Conservation (phyloP, 2,797 vertebrate genomes). For the Babyrousa celebensis region DNA sequence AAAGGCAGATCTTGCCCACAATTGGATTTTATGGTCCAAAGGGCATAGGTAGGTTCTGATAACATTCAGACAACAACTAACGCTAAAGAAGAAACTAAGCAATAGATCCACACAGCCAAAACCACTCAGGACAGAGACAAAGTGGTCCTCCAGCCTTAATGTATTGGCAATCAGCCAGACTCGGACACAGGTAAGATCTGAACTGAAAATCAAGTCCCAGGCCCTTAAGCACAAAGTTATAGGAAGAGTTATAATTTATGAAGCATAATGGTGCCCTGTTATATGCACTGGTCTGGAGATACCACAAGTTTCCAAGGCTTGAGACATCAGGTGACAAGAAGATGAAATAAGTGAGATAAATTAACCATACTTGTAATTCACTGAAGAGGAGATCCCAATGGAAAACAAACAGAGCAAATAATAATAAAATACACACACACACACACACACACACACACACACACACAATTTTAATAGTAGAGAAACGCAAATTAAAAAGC, state of each 20-base stretch:
- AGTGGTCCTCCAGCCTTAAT: background rate
- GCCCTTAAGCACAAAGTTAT: background rate
- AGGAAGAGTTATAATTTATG: background rate
- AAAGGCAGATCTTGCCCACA: background rate
- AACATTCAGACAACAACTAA: background rate
- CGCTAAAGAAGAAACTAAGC: background rate
- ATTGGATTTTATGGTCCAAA: background rate
- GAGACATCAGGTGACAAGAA: background rate
- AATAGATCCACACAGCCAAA: background rate
- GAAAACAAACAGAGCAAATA: background rate
- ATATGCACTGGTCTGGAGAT: background rate
- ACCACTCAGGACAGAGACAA: background rate
- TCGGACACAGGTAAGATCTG: background rate
- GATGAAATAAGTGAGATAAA: background rate
- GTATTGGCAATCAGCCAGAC: background rate
- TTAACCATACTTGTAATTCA: background rate
- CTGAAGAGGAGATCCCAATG: background rate
- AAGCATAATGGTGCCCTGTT: background rate
- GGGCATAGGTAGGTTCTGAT: background rate
- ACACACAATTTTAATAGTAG: background rate
- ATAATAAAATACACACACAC: background rate
- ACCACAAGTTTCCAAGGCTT: background rate
- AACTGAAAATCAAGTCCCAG: background rate
- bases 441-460: background rate
- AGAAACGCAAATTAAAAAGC: constrained; percentile 15